A percentile compares a stretch with the other conserved stretches of the same genome.
These are phyloP conservation scores for Palythoa heliodiscus DNA, from an alignment of 92 coral and sea anemone genomes.

Conservation along the genomic window DNA sequence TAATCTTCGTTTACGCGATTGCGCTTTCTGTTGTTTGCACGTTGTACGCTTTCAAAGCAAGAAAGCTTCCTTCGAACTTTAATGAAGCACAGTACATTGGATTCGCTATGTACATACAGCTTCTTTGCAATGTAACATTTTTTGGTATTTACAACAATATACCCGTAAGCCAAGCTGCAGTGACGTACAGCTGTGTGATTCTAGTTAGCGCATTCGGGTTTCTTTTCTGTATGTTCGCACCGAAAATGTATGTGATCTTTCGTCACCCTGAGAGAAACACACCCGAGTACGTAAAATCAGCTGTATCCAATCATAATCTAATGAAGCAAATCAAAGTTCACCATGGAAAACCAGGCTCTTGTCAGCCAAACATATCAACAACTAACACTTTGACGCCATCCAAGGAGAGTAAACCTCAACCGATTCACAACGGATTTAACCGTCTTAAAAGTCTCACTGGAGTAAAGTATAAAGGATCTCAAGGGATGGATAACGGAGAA, in stretches of 20 bases:
- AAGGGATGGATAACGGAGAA: not conserved
- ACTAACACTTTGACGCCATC: not conserved
- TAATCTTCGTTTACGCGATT: conserved; percentile 51
- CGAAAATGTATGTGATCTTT: conserved; percentile 64
- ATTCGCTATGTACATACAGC: conserved; percentile 80
- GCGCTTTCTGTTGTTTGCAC: conserved; percentile 58
- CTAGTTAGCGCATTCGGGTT: conserved; percentile 66
- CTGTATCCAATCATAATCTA: conserved; percentile 63
- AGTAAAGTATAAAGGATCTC: not conserved
- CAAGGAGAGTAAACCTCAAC: not conserved
- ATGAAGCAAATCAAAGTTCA: conserved; percentile 30
- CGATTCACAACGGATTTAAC: not conserved
- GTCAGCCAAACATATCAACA: not conserved
- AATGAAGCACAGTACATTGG: conserved; percentile 79
- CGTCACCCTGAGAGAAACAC: conserved; percentile 79
- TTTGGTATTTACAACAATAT: conserved; percentile 32
- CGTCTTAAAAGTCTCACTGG: not conserved
- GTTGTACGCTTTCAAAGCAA: conserved; percentile 79
- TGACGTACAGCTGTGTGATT: conserved; percentile 10
- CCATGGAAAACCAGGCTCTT: conserved; percentile 2
- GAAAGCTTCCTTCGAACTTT: conserved; percentile 76
- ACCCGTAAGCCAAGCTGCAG: conserved; percentile 38
- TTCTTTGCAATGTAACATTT: conserved; percentile 38
- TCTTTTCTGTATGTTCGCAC: conserved; percentile 71
- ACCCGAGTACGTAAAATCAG: conserved; percentile 66